Evolutionary conservation across 2,797 vertebrate genomes (phyloP).

Genomic region (Sitta carolinensis): DNA sequence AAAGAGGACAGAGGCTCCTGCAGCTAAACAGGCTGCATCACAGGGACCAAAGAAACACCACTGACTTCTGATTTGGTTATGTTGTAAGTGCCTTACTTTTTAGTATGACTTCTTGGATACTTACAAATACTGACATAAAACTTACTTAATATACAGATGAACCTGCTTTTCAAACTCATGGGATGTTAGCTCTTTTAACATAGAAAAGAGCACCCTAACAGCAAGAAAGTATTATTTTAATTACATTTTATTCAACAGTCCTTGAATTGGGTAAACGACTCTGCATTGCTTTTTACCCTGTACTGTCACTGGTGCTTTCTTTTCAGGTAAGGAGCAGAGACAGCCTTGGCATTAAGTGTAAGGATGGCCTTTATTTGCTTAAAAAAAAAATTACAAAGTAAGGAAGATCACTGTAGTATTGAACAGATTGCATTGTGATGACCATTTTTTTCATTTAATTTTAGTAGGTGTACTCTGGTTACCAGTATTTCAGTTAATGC

Average conservation of each 20-base stretch:
- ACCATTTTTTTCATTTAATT: background rate
- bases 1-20: background rate
- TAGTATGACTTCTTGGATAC: constrained; percentile 20
- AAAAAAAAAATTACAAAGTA: constrained; percentile 68
- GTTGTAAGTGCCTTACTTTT: constrained; percentile 46
- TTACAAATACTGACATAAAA: constrained; percentile 34
- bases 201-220: background rate
- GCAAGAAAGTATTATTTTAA: background rate
- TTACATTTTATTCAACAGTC: background rate
- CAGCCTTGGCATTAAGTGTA: constrained; percentile 34
- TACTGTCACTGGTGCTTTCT: background rate
- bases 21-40: constrained; percentile 65
- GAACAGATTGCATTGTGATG: background rate
- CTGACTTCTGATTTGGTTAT: background rate
- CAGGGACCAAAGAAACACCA: constrained; percentile 45
- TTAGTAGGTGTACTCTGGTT: constrained; percentile 31
- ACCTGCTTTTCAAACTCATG: background rate
- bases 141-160: background rate
- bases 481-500: constrained; percentile 27
- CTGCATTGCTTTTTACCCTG: background rate
- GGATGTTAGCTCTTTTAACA: accelerated
- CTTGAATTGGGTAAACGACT: background rate
- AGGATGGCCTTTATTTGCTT: constrained; percentile 70
- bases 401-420: constrained; percentile 41
- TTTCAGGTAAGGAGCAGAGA: background rate